Conservation (phyloP, 2,888 invertebrate species). For the Stegophylla sp. region DNA sequence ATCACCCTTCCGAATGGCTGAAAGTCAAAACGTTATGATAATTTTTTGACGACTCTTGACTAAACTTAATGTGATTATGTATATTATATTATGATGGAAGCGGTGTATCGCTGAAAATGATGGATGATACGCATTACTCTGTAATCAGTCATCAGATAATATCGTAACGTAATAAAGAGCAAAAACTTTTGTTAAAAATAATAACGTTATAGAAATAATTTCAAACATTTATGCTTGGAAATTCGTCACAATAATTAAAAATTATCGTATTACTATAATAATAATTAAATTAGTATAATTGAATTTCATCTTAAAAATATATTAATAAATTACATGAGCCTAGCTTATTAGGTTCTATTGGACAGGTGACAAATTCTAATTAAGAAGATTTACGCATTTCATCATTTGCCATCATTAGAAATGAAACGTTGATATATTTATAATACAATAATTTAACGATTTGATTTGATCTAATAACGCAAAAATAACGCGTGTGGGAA, state of each 20-base stretch:
- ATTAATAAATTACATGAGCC: no score
- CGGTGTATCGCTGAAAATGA: background rate
- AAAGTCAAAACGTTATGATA: background rate
- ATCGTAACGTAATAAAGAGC: background rate
- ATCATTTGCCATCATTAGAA: conserved; percentile 5
- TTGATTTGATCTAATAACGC: background rate
- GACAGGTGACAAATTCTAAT: background rate
- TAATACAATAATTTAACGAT: background rate
- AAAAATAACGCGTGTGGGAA: background rate
- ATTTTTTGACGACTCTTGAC: background rate
- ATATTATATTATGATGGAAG: background rate
- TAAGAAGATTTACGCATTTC: background rate
- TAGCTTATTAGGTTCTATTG: background rate
- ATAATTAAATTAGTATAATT: background rate
- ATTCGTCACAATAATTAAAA: background rate
- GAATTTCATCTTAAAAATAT: no score
- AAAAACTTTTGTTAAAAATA: background rate
- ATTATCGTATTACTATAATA: background rate
- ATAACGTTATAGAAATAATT: background rate
- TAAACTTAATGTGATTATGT: background rate
- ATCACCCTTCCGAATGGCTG: background rate
- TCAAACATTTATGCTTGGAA: background rate
- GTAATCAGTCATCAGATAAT: no score
- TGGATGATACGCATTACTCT: background rate
- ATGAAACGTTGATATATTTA: conserved; percentile 7